Percentiles rank a stretch among this genome's conserved stretches.
These are phyloP conservation scores for Lypha dubia DNA, from an alignment of 2,888 invertebrate species.

Conservation along the genomic window DNA sequence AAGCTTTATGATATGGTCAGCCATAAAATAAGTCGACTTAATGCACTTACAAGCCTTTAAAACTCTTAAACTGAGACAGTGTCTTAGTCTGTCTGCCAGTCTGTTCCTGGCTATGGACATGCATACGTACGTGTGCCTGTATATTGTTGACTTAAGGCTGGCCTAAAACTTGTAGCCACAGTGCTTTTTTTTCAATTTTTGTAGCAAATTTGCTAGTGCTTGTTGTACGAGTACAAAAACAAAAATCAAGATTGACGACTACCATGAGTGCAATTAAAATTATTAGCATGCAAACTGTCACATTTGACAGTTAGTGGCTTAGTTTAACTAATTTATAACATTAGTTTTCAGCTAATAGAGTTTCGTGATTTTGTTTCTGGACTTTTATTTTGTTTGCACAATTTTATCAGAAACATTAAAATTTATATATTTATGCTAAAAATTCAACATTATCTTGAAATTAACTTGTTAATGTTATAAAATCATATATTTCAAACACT, in stretches of 20 bases:
- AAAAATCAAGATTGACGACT: constrained; percentile 72
- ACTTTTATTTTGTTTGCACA: neutral
- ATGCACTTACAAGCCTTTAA: constrained; percentile 68
- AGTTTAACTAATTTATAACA: constrained; percentile 72
- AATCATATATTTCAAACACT: constrained; percentile 43
- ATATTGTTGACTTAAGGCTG: constrained; percentile 37
- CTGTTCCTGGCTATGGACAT: too few relatives aligned
- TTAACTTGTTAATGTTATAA: constrained; percentile 69
- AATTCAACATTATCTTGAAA: constrained; percentile 65
- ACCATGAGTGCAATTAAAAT: constrained; percentile 77
- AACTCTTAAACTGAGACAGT: constrained; percentile 6
- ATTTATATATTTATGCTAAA: constrained; percentile 44
- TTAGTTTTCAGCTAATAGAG: constrained; percentile 70
- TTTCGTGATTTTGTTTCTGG: constrained; percentile 1
- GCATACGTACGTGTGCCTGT: neutral
- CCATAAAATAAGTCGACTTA: constrained; percentile 64
- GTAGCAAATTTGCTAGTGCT: constrained; percentile 8
- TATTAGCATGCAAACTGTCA: constrained; percentile 81
- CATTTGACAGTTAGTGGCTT: constrained; percentile 74
- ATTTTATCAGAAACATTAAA: constrained; percentile 31
- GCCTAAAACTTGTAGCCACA: constrained; percentile 37
- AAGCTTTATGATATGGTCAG: constrained; percentile 71
- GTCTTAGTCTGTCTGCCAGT: constrained; percentile 3
- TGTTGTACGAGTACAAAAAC: too few relatives aligned
- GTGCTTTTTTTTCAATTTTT: neutral